Evolutionary conservation across 2,113 vertebrate genomes (phyloP), one percentile per base, ranked within the genome.

Genomic region (Copsychus sechellarum): DNA sequence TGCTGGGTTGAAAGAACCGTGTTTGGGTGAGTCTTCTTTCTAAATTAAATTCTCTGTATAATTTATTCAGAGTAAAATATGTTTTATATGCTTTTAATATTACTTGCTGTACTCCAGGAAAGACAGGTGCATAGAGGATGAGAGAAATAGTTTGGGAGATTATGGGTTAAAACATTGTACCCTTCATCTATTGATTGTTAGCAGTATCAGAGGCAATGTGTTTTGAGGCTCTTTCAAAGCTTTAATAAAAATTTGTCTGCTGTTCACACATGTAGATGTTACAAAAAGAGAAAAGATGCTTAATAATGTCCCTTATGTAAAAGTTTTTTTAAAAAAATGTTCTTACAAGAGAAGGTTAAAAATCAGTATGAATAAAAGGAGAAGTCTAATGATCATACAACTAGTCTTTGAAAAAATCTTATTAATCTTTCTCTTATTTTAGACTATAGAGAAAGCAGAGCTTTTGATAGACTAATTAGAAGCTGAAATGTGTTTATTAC

Each of bases 401-500:
- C 45, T 88, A 12, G 81, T 67, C 74, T 94, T 93, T 86, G 93
- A 91, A 64, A 91, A 93, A 54, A 51, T 71, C 82, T 86, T 79
- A 93, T 93, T 96, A 82, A 86, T 85, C 58, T 91, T 45, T 74
- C 72, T 89, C 86, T 96, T 81, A 89, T 79, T 93, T 89, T 84
- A 65, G 56, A 45, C 31, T 85, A 78, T 84, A 93, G 77, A 47
- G 51, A 47, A 95, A 58, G 38, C 28, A 64, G 61, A 84, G 71
- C 92, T 96, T 95, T 90, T 96, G 90, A 96, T 78, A 97, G 86
- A 90, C 79, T 91, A 95, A 97, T 95, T 94, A 93, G 90, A 77
- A 74, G 40, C 82, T 90, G 88, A 95, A 92, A 97, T 83, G 95
- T 88, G 87, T 94, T 91, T 88, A 97, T 97, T 91, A 45, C 70